Evolutionary conservation across 1,140 invertebrate species (phyloP).

Genomic region (Uloborus diversus): DNA sequence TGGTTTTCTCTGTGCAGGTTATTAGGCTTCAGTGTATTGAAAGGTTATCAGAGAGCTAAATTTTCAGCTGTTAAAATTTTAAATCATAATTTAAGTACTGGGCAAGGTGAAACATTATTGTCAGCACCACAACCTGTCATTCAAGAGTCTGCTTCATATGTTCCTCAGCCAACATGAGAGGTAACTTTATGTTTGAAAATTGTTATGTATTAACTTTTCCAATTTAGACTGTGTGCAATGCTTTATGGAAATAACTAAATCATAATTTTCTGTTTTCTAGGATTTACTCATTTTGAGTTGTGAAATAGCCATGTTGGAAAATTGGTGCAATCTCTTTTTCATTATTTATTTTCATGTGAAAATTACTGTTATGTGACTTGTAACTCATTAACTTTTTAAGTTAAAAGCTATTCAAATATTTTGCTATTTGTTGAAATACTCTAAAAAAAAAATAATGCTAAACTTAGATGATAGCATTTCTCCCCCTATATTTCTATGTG

Average conservation of each 20-base stretch:
- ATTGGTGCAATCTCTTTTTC: background rate
- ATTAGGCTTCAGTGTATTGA: conserved; percentile 83
- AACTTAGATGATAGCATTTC: too few species aligned
- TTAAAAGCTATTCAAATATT: too few species aligned
- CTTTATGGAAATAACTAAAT: background rate
- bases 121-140: conserved; percentile 15
- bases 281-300: background rate
- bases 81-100: conserved; percentile 58
- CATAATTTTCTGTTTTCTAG: background rate
- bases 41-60: conserved; percentile 86
- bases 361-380: too few species aligned
- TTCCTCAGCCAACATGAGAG: background rate
- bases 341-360: too few species aligned
- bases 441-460: too few species aligned
- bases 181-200: background rate
- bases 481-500: too few species aligned
- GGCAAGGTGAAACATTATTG: conserved; percentile 43
- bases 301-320: background rate
- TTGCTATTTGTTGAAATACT: too few species aligned
- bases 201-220: background rate
- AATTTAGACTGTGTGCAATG: background rate
- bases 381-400: too few species aligned
- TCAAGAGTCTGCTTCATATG: conserved; percentile 5
- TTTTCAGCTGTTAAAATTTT: conserved; percentile 87
- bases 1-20: conserved; percentile 70